Evolutionary conservation across 2,797 vertebrate species (phyloP), one percentile per base, ranked within the genome.

Genomic region (Novumbra hubbsi): DNA sequence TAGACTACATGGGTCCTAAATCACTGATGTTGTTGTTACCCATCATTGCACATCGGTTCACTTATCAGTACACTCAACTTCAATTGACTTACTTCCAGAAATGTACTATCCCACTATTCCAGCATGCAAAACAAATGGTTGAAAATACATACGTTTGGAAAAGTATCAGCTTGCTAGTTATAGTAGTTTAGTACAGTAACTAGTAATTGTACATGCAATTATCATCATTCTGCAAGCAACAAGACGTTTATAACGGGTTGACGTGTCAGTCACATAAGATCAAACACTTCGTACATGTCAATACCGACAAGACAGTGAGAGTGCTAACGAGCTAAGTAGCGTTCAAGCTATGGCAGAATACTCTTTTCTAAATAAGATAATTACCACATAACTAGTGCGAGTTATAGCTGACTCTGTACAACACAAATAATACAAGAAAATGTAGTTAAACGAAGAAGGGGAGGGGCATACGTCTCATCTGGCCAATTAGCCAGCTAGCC

Each of bases 401-500:
- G 5, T 34, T 32, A 67, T 12, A 71, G 68, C 52, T 11, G 17
- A 38, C 15, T 63, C 12, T 8, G 11, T 30, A 60, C 5, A 55
- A 34, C 28, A 24, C 14, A 11, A 38, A 55, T 7, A 55, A 12
- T n/a, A 1, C 50, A 71, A 50, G 64, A 69, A 17, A 7, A 0
- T n/a, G 48, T 14, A 32, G 19, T 28, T 27, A 15, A 34, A 17
- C 9, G n/a, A 66, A 76, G 63, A 76, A 30, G 48, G 67, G n/a
- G 48, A 1, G 24, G 30, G 49, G 65, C 78, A 83, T 84, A 83
- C 73, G 85, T 87, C 83, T 90, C 84, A 85, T 87, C 80, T 89
- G 83, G 85, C 73, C 84, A 88, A 86, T 87, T 87, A 90, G 79
- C 81, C 80, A 74, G 88, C 80, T 93, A 30, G 83, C 82, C 85